Percentiles rank a stretch among this genome's conserved stretches.
Conservation (phyloP, 2,888 invertebrate species). For the Ormyrus nitidulus region DNA sequence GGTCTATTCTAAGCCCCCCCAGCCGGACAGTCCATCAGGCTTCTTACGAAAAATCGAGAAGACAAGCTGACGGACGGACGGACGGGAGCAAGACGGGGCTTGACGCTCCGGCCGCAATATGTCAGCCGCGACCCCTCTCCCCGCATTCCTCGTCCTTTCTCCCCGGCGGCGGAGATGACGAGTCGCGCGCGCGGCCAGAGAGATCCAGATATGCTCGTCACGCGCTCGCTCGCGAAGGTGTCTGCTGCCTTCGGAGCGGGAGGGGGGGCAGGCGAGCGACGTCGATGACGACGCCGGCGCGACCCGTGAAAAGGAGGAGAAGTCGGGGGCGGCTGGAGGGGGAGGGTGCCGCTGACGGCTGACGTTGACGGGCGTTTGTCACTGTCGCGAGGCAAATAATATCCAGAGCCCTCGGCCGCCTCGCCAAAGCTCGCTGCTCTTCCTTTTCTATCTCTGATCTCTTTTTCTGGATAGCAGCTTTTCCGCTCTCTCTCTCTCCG, state of each 20-base stretch:
- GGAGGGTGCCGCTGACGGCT: conserved; percentile 60
- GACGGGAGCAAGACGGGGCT: conserved; percentile 24
- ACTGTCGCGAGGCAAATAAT: conserved; percentile 74
- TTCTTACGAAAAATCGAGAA: neutral
- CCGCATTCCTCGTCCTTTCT: conserved; percentile 47
- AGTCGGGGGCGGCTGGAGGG: neutral
- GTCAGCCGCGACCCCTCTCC: conserved; percentile 50
- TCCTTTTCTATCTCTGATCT: too few relatives aligned
- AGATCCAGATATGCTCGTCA: conserved; percentile 73
- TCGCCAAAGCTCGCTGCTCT: conserved; percentile 21
- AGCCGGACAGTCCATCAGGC: neutral
- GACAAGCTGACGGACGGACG: conserved; percentile 18
- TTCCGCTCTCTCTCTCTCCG: conserved; percentile 51
- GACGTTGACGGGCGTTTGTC: conserved; percentile 75
- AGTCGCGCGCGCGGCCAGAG: conserved; percentile 63
- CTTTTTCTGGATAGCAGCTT: too few relatives aligned
- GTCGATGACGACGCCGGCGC: conserved; percentile 20
- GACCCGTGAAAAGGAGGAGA: conserved; percentile 36
- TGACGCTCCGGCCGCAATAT: conserved; percentile 55
- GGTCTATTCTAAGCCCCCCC: conserved; percentile 4
- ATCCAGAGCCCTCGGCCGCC: conserved; percentile 64
- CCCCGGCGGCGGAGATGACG: conserved; percentile 67
- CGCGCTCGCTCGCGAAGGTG: conserved; percentile 65
- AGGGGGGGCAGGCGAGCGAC: neutral
- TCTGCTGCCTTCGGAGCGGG: conserved; percentile 34